These are phyloP conservation scores for Nesidiocoris tenuis DNA, from an alignment of 2,888 invertebrate species.

Conservation along the genomic window DNA sequence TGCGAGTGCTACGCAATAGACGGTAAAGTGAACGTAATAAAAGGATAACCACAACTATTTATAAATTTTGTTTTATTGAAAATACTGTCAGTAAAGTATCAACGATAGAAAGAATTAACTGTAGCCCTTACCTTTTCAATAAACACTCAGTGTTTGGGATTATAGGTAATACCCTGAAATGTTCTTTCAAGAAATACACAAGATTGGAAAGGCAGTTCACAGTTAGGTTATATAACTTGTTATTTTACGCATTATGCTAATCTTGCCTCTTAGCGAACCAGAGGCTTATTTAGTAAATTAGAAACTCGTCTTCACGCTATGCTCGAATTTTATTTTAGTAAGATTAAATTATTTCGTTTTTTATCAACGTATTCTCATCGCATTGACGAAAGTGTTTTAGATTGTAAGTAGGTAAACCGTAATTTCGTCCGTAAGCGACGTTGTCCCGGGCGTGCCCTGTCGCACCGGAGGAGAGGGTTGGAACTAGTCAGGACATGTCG, in stretches of 20 bases:
- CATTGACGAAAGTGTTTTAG: neutral
- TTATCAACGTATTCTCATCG: neutral
- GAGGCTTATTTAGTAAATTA: neutral
- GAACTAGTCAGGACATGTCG: too few relatives aligned
- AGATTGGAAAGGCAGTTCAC: constrained; percentile 42
- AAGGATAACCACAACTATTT: neutral
- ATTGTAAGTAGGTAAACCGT: too few relatives aligned
- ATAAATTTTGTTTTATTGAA: neutral
- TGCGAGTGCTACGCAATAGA: neutral
- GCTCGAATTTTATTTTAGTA: neutral
- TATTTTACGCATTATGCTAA: too few relatives aligned
- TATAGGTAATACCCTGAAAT: constrained; percentile 33
- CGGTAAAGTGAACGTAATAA: neutral
- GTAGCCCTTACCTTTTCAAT: constrained; percentile 33
- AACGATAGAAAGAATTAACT: constrained; percentile 22
- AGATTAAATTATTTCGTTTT: neutral
- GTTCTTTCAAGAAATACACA: constrained; percentile 28
- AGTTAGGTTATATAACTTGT: constrained; percentile 2
- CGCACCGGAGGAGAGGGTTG: too few relatives aligned
- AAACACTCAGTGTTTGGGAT: constrained; percentile 28
- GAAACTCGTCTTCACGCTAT: constrained; percentile 4
- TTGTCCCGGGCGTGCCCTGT: too few relatives aligned
- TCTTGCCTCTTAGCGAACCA: neutral
- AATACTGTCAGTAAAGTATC: constrained; percentile 12
- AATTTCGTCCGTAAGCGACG: too few relatives aligned